Base-by-base conservation (phyloP, 2,888 invertebrate species). In the Drosophila paranaensis region DNA sequence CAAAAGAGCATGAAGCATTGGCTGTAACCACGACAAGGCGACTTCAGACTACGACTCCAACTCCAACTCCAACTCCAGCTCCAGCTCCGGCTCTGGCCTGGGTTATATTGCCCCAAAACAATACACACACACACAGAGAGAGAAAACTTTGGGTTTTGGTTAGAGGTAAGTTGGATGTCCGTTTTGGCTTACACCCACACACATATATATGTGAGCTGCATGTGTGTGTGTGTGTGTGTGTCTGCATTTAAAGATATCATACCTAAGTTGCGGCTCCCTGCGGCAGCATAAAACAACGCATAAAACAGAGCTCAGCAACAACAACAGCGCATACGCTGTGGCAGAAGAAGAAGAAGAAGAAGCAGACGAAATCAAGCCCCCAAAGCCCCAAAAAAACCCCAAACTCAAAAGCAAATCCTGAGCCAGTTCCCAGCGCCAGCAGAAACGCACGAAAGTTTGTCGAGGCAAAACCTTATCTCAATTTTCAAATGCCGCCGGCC, bases 381-480 rank as follows among this genome's bases (percentile, higher is more conserved):
- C 37, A 42, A 43, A 50, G 42, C 63, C 33, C 54, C 43, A 51
- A 43, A 55, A 55, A 56, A 43, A 43, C 25, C 42, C 25, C 30
- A 54, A 77, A 68, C 51, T 33, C 53, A 63, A 65, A 51, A 40
- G 66, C 65, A 74, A 50, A 74, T 74, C 72, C 74, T 71, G 45
- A 53, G 68, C 57, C 74, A 65, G 51, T 61, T 58, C 50, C 54
- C 64, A 60, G 57, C 30, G 58, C 69, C 70, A 62, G 76, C 70
- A 62, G 76, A 66, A 77, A 82, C 73, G 88, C 79, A 82, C 74
- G 87, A 91, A 92, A 92, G 90, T 92, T 91, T 92, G 64, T 88
- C 83, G 86, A 91, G 91, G 92, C 92, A 90, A 88, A 77, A 91
- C 92, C 92, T 92, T 92, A 92, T 92, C 92, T 88, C 90, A 91